Evolutionary conservation across 2,888 invertebrate genomes (phyloP).

Genomic region (Philhelius pedissequus): DNA sequence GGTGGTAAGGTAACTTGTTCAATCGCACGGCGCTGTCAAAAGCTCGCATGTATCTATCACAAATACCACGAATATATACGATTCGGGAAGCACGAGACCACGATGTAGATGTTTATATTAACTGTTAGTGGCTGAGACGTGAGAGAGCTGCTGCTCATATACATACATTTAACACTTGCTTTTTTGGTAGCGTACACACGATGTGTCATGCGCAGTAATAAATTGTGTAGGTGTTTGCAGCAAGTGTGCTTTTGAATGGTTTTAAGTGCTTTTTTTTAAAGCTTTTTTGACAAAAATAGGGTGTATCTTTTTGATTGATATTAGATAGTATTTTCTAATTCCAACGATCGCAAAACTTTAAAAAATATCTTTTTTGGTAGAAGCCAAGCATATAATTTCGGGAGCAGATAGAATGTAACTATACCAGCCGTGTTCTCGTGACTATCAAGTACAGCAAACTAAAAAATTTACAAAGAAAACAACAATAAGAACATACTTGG

Average conservation of each 20-base stretch:
- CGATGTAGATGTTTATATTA: slow-evolving; percentile 11
- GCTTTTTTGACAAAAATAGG: slow-evolving; percentile 34
- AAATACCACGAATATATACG: slow-evolving; percentile 1
- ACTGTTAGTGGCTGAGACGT: slow-evolving; percentile 48
- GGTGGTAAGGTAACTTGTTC: slow-evolving; percentile 43
- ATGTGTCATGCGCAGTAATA: slow-evolving; percentile 49
- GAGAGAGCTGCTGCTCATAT: slow-evolving; percentile 13
- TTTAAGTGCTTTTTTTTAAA: slow-evolving; percentile 15
- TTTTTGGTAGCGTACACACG: slow-evolving; percentile 47
- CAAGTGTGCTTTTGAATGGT: slow-evolving; percentile 35
- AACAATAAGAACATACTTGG: no score
- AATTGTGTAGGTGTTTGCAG: slow-evolving; percentile 46
- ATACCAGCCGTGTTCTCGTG: no score
- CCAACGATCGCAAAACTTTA: no score
- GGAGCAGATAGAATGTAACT: no score
- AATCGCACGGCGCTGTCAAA: slow-evolving; percentile 22
- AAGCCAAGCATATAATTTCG: no score
- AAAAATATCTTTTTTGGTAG: no score
- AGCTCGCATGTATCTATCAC: slow-evolving; percentile 48
- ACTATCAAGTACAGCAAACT: no score
- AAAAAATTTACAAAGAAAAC: no score
- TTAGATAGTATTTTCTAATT: no score
- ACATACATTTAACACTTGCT: no score
- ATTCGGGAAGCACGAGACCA: not conserved
- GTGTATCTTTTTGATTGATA: not conserved